Base-by-base conservation (phyloP, 2,113 vertebrate genomes). In the Bungarus multicinctus region DNA sequence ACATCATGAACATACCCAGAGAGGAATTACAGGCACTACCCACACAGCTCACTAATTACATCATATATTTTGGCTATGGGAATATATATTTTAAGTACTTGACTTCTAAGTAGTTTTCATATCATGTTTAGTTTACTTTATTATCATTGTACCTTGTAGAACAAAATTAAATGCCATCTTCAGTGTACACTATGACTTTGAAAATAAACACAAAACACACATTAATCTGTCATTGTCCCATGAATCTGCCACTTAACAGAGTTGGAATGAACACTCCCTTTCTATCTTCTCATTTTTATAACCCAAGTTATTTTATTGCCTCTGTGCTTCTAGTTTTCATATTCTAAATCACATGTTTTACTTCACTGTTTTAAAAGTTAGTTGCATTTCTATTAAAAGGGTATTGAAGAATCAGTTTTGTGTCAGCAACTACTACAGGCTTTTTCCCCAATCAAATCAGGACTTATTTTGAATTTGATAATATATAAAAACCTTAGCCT, bases 291-390 rank as follows among this genome's bases (percentile, higher is more conserved):
- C 23, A 81, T 1, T 81, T 81, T 90, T 91, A 22, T 39, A 93
- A 93, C 86, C n/a, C 53, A 89, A 95, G 94, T 92, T 55, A 89
- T 93, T 90, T 87, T 10, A 8, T 55, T 87, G 81, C 52, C 69
- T 69, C 39, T 54, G 0, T 1, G 45, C 81, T 55, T 96, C 57
- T 89, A 39, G 96, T 93, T 58, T 93, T 93, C 96, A 92, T 95
- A 95, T 97, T 96, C 95, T 95, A 96, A 90, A 94, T 95, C 94
- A 95, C 14, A 94, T 95, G 96, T 90, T 90, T 95, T 94, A 20
- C 90, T 96, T 97, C 96, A 97, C 97, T 95, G 9, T 34, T 91
- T 90, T 52, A 81, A 94, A 22, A 90, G 93, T 94, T 96, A 92
- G 93, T 58, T 93, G 94, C 95, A 87, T 95, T 97, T 96, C 92